phyloP scores from a whole-genome alignment of 2,888 invertebrate species.

The Phyllotreta cruciferae region DNA sequence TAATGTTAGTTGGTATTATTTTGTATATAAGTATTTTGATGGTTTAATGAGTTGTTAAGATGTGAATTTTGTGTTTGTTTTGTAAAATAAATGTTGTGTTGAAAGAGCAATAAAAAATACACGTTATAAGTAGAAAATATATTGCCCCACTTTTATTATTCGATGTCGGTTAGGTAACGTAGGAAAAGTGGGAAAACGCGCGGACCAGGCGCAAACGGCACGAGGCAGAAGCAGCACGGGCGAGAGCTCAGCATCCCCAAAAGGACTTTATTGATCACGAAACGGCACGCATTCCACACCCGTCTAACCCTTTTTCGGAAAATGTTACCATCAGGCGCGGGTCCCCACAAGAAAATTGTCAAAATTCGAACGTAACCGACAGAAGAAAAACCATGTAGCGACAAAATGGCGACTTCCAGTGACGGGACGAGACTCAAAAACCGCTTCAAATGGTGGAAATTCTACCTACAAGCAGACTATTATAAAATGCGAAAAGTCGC shows the following conservation, averaged over 20 bases:
- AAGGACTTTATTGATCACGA: conserved; percentile 57
- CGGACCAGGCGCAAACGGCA: conserved; percentile 22
- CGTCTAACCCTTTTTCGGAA: conserved; percentile 45
- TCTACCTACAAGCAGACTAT: conserved; percentile 54
- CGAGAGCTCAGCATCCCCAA: conserved; percentile 52
- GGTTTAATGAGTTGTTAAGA: too few species aligned
- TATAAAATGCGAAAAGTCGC: conserved; percentile 38
- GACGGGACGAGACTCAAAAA: conserved; percentile 52
- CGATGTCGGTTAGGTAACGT: background rate
- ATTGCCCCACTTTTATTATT: too few species aligned
- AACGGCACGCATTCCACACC: conserved; percentile 55
- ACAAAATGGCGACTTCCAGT: conserved; percentile 47
- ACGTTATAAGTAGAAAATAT: background rate
- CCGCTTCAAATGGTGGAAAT: conserved; percentile 57
- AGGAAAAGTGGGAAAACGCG: conserved; percentile 24
- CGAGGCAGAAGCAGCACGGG: conserved; percentile 28
- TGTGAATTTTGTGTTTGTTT: too few species aligned
- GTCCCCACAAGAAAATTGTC: conserved; percentile 22
- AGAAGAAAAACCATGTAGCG: conserved; percentile 28
- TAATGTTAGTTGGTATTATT: too few species aligned
- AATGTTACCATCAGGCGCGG: conserved; percentile 37
- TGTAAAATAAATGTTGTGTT: too few species aligned
- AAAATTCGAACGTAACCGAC: conserved; percentile 30
- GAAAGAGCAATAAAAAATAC: background rate
- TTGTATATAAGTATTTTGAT: too few species aligned